Conservation (phyloP, 2,113 vertebrate species). For the Varanus komodoensis region DNA sequence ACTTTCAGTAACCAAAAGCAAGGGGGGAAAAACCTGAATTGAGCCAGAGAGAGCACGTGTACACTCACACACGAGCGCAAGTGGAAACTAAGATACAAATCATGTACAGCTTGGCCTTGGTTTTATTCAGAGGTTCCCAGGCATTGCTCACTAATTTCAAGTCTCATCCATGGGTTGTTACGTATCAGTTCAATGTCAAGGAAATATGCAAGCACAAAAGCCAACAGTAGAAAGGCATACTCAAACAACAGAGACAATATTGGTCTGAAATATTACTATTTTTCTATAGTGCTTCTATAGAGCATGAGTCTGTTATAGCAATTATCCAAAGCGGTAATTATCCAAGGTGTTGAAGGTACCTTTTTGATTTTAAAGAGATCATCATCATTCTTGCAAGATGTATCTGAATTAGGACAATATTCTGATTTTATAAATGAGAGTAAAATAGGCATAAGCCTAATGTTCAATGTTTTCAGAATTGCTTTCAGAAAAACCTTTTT, state of each 20-base stretch:
- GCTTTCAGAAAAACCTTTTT: background rate
- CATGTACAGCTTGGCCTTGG: conserved; percentile 39
- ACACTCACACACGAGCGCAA: conserved; percentile 35
- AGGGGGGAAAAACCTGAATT: conserved; percentile 33
- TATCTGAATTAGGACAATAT: background rate
- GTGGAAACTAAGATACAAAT: conserved; percentile 36
- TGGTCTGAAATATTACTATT: background rate
- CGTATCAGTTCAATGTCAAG: background rate
- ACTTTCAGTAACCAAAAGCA: conserved; percentile 23
- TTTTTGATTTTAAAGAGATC: background rate
- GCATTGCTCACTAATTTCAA: background rate
- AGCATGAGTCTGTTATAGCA: background rate
- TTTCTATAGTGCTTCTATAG: background rate
- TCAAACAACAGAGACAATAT: background rate
- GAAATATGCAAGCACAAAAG: conserved; percentile 1
- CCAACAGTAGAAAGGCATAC: background rate
- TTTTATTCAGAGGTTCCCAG: background rate
- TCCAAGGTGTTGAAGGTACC: background rate
- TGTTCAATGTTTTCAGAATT: background rate
- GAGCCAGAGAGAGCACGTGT: conserved; percentile 36
- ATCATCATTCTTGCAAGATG: background rate
- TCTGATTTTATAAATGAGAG: background rate
- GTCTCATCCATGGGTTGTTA: background rate
- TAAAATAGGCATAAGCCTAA: background rate
- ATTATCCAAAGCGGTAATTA: background rate